A percentile compares a stretch with the other conserved stretches of the same genome.
These are phyloP conservation scores for Lucilia cuprina DNA, from an alignment of 1,140 invertebrate species.

Conservation along the genomic window DNA sequence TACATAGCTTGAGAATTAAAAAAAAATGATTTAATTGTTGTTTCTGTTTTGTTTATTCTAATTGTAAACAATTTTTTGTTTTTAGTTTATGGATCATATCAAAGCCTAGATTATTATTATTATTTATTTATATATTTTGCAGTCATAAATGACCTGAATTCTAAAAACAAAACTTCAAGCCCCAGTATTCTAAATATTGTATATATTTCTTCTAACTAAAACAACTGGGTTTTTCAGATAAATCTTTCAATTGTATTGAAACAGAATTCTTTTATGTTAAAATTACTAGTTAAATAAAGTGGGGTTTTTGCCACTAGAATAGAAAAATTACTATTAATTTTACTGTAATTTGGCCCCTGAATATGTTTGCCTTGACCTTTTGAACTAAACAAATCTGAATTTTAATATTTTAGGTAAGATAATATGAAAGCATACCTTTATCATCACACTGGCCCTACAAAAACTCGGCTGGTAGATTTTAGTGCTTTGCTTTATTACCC, in stretches of 20 bases:
- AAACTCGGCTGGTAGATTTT: too few relatives aligned
- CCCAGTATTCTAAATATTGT: constrained; percentile 21
- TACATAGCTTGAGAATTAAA: neutral
- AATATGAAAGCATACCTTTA: too few relatives aligned
- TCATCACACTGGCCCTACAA: too few relatives aligned
- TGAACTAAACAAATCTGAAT: too few relatives aligned
- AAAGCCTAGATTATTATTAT: constrained; percentile 26
- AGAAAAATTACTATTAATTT: too few relatives aligned
- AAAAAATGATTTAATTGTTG: neutral
- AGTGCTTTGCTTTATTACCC: too few relatives aligned
- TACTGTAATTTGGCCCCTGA: too few relatives aligned
- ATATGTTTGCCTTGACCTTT: too few relatives aligned
- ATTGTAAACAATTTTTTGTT: constrained; percentile 23
- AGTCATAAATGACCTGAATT: constrained; percentile 20
- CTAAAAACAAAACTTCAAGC: constrained; percentile 8
- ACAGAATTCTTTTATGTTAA: too few relatives aligned
- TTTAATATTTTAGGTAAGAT: too few relatives aligned
- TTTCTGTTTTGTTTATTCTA: constrained; percentile 22
- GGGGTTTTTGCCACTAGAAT: too few relatives aligned
- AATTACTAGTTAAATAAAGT: too few relatives aligned
- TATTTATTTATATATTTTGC: neutral
- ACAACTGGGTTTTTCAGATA: neutral
- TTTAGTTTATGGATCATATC: constrained; percentile 26
- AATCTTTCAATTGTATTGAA: neutral
- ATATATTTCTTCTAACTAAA: neutral